phyloP scores from a whole-genome alignment of 2,113 vertebrate genomes.

The Nesoenas mayeri region DNA sequence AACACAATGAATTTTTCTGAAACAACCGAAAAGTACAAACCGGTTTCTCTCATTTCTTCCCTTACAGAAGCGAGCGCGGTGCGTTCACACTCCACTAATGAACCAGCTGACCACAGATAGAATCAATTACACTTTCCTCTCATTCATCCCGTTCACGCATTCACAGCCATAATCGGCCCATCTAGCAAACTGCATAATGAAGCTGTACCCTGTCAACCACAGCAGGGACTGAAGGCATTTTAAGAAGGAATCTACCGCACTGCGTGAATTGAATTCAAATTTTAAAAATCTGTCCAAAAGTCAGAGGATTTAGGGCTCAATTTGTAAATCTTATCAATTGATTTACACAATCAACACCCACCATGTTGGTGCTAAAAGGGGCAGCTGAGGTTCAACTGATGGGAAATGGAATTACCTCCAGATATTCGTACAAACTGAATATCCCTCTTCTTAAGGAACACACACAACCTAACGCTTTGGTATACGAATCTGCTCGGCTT shows the following conservation, averaged over 20 bases:
- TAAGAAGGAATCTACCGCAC: slow-evolving; percentile 66
- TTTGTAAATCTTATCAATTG: slow-evolving; percentile 45
- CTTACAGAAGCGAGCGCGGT: background rate
- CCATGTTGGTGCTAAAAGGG: slow-evolving; percentile 18
- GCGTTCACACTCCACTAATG: slow-evolving; percentile 77
- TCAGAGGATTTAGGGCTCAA: slow-evolving; percentile 53
- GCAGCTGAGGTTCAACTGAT: slow-evolving; percentile 30
- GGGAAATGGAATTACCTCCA: slow-evolving; percentile 50
- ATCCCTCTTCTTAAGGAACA: background rate
- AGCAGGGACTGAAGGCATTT: slow-evolving; percentile 61
- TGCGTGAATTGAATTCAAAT: slow-evolving; percentile 70
- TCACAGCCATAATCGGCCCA: slow-evolving; percentile 77
- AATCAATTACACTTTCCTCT: slow-evolving; percentile 84
- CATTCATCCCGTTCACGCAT: slow-evolving; percentile 79
- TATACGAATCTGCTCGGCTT: background rate
- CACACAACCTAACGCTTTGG: background rate
- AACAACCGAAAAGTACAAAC: slow-evolving; percentile 33
- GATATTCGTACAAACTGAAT: background rate
- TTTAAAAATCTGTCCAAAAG: slow-evolving; percentile 45
- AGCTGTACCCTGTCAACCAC: slow-evolving; percentile 80
- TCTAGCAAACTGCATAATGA: slow-evolving; percentile 77
- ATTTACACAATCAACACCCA: slow-evolving; percentile 54
- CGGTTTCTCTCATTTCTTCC: slow-evolving; percentile 18
- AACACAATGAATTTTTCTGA: slow-evolving; percentile 35
- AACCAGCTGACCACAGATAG: slow-evolving; percentile 77